phyloP scores from a whole-genome alignment of 2,888 invertebrate species.

The Onthophagus sagittarius region DNA sequence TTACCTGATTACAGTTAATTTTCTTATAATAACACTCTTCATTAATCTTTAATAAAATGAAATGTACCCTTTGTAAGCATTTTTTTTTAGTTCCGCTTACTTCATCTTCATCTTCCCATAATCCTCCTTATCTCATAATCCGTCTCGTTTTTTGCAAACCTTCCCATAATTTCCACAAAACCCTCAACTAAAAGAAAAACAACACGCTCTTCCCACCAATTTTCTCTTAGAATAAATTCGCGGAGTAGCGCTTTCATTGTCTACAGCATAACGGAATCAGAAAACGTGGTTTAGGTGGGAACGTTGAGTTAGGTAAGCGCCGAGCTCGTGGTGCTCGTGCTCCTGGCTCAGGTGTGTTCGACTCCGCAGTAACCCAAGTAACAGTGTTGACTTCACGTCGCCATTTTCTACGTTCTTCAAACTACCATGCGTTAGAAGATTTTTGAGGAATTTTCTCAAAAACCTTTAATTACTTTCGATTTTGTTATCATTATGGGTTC shows the following conservation, averaged over 20 bases:
- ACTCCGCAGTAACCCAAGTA: not conserved
- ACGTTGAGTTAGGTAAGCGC: not conserved
- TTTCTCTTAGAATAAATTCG: not conserved
- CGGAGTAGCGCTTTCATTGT: not conserved
- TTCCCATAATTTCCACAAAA: not conserved
- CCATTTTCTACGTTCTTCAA: not conserved
- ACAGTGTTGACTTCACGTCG: not conserved
- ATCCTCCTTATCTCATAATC: not conserved
- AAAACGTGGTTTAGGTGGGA: not conserved
- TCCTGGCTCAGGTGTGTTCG: not conserved
- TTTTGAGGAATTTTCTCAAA: not conserved
- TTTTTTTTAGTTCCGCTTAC: not conserved
- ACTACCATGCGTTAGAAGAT: not conserved
- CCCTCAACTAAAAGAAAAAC: not conserved
- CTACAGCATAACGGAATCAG: not conserved
- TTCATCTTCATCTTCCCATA: not conserved
- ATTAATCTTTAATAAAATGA: too few species aligned
- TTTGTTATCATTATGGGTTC: conserved; percentile 64
- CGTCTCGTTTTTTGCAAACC: not conserved
- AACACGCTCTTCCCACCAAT: not conserved
- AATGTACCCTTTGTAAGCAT: too few species aligned
- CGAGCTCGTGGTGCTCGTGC: too few species aligned
- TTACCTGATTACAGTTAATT: too few species aligned
- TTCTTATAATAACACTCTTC: too few species aligned
- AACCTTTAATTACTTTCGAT: too few species aligned